Evolutionary conservation across 2,888 invertebrate species (phyloP).

Genomic region (Athetis lepigone): DNA sequence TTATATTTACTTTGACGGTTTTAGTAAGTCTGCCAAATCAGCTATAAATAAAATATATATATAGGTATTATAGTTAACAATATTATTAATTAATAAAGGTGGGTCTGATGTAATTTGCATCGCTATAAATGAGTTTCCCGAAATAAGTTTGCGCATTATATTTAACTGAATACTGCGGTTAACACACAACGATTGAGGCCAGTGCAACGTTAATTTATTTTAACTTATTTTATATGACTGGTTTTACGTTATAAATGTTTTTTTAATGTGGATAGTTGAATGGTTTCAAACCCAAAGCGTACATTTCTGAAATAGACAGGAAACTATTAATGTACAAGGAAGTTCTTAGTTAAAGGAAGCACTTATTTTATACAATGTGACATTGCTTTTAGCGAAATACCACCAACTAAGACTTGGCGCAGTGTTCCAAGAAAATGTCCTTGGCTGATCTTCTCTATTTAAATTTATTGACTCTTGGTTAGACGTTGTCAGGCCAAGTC

Average conservation of each 20-base stretch:
- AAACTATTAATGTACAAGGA: too few relatives aligned
- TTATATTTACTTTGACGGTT: too few relatives aligned
- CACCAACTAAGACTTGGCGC: neutral
- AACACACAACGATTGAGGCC: neutral
- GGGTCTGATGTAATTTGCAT: neutral
- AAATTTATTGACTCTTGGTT: slow-evolving; percentile 43
- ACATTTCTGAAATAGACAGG: too few relatives aligned
- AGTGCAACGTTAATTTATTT: neutral
- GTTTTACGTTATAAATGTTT: too few relatives aligned
- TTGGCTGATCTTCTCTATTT: slow-evolving; percentile 21
- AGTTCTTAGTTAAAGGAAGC: neutral
- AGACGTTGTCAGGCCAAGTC: slow-evolving; percentile 21
- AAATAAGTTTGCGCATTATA: neutral
- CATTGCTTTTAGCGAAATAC: slow-evolving; percentile 21
- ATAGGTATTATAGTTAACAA: too few relatives aligned
- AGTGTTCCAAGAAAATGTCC: neutral
- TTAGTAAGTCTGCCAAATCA: too few relatives aligned
- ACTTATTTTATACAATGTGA: neutral
- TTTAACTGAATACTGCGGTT: neutral
- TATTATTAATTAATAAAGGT: too few relatives aligned
- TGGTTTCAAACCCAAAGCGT: too few relatives aligned
- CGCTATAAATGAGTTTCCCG: neutral
- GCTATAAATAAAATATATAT: too few relatives aligned
- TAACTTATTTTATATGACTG: neutral
- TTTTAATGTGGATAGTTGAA: too few relatives aligned